Evolutionary conservation across 30 jellyfish, hydroid and myxozoan genomes (phyloP), one percentile per base, ranked within the genome.

Genomic region (Pelagia noctiluca): DNA sequence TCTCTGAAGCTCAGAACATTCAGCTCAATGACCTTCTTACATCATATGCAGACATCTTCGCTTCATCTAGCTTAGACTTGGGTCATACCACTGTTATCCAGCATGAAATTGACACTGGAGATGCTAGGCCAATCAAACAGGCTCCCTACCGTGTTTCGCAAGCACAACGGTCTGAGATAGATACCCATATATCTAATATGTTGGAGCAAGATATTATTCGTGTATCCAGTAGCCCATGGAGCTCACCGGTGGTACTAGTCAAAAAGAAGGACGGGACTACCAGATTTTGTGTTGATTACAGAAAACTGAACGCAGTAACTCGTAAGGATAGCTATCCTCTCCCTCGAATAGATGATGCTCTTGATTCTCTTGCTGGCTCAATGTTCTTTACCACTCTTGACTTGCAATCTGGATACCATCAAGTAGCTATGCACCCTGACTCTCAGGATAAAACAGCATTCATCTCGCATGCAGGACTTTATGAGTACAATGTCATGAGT

Each of bases 341-440:
- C 21, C 82, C 82, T 11, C 63, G 85, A 3, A 47, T 64, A 1
- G 85, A 62, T 26, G 90, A 79, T 34, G 62, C 74, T 35, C 3
- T 79, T 21, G 85, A 79, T 25, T 24, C 47, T 30, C 32, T 79
- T 16, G 0, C 57, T 13, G 75, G 80, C 33, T 38, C 87, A 3
- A n/a, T 26, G 2, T 80, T 16, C 48, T 63, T 80, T 30, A 11
- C 54, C 31, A 73, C 89, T 3, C 48, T 84, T 8, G 95, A 84
- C 57, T 71, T 84, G 21, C 78, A 24, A 31, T 37, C 79, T 7
- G 90, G 95, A 22, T 71, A 84, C 47, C 80, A 64, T 23, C 90
- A 80, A 26, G 90, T 80, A 0, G 46, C 80, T 0, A 65, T 63
- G 85, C 54, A 65, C 23, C 63, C 74, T 0, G 76, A 64, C 2